Evolutionary conservation across 2,888 invertebrate genomes (phyloP).

Genomic region (Adelognathus sp.): DNA sequence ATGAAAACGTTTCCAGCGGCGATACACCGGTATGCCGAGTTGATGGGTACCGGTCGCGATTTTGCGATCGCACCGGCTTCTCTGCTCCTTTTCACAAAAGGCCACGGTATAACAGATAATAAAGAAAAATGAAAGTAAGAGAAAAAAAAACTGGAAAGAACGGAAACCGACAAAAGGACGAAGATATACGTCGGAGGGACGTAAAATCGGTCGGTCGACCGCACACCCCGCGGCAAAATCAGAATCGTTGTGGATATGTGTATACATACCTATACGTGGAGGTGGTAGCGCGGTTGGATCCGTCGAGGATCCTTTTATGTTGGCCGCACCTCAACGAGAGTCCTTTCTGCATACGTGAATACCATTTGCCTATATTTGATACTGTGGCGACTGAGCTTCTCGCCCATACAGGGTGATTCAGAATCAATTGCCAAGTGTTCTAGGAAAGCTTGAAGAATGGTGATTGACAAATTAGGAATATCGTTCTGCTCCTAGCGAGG

Average conservation of each 20-base stretch:
- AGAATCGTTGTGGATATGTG: background rate
- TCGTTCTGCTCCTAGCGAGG: too few species aligned
- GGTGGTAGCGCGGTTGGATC: background rate
- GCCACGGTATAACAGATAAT: background rate
- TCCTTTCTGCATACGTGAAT: slow-evolving; percentile 36
- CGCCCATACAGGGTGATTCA: background rate
- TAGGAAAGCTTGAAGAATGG: too few species aligned
- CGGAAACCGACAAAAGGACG: background rate
- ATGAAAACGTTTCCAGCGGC: slow-evolving; percentile 31
- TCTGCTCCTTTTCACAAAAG: background rate
- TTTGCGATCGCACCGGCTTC: background rate
- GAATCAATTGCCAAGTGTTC: too few species aligned
- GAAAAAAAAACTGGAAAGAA: background rate
- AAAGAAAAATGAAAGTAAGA: background rate
- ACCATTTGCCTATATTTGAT: slow-evolving; percentile 42
- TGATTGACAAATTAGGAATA: too few species aligned
- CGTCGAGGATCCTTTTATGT: slow-evolving; percentile 28
- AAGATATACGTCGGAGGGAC: background rate
- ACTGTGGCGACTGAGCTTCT: background rate
- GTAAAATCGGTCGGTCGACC: slow-evolving; percentile 23
- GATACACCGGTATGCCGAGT: slow-evolving; percentile 19
- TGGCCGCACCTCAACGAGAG: slow-evolving; percentile 33
- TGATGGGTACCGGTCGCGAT: slow-evolving; percentile 15
- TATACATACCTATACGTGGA: too few species aligned
- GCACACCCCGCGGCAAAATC: slow-evolving; percentile 9